A percentile compares a stretch with the other conserved stretches of the same genome.
phyloP scores from a whole-genome alignment of 2,113 vertebrate genomes.

The Cepphus grylle region DNA sequence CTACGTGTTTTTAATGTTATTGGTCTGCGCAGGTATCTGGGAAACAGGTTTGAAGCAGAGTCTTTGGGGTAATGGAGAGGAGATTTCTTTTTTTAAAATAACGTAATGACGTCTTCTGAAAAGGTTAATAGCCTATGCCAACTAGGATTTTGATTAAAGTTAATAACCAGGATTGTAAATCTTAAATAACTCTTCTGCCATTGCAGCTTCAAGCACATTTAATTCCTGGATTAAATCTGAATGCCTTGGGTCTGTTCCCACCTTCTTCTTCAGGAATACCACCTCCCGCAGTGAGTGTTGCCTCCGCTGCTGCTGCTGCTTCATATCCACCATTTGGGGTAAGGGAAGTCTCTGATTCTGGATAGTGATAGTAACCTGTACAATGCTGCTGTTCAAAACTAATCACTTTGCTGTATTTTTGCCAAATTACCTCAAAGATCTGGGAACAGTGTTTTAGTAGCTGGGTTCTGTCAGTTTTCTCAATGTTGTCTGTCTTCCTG shows the following conservation, averaged over 20 bases:
- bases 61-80: not conserved
- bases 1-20: not conserved
- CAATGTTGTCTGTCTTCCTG: not conserved
- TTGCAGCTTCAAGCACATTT: constrained; percentile 97
- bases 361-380: not conserved
- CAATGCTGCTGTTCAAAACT: not conserved
- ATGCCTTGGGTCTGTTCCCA: constrained; percentile 95
- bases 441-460: not conserved
- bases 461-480: not conserved
- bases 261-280: constrained; percentile 88
- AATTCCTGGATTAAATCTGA: constrained; percentile 98
- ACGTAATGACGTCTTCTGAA: not conserved
- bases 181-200: constrained; percentile 30
- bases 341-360: constrained; percentile 60
- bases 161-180: constrained; percentile 24
- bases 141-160: not conserved
- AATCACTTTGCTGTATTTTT: not conserved
- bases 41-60: not conserved
- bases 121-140: not conserved
- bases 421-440: not conserved
- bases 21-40: not conserved
- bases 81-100: not conserved
- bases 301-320: constrained; percentile 83
- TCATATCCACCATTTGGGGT: constrained; percentile 92
- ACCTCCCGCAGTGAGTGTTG: constrained; percentile 84